These are phyloP conservation scores for Choreutis nemorana DNA, from an alignment of 2,888 invertebrate species.

Conservation along the genomic window DNA sequence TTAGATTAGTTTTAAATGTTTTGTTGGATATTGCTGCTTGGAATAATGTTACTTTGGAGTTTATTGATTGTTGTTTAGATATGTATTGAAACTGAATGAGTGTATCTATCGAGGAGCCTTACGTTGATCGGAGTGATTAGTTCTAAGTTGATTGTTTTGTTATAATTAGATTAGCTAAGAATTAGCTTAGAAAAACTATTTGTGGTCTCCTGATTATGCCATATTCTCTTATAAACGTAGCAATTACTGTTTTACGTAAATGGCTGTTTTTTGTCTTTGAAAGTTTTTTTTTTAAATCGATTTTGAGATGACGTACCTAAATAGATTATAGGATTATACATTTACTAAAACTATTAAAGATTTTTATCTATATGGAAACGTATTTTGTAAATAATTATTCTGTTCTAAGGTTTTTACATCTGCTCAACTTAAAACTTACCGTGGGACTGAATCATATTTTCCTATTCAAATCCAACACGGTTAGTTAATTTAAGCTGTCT, in stretches of 20 bases:
- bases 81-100: conserved; percentile 20
- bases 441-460: conserved; percentile 45
- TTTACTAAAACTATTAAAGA: conserved; percentile 33
- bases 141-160: conserved; percentile 48
- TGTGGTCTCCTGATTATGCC: conserved; percentile 28
- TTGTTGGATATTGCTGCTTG: conserved; percentile 53
- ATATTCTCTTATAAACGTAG: conserved; percentile 26
- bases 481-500: too few relatives aligned
- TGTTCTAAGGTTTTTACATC: conserved; percentile 58
- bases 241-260: conserved; percentile 20
- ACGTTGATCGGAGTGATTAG: conserved; percentile 34
- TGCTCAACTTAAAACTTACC: conserved; percentile 60
- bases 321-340: conserved; percentile 50
- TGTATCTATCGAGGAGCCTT: conserved; percentile 45
- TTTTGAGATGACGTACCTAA: conserved; percentile 32
- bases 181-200: conserved; percentile 26
- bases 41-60: conserved; percentile 43
- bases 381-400: conserved; percentile 60
- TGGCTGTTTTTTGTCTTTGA: conserved; percentile 22
- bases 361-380: conserved; percentile 44
- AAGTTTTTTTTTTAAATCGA: conserved; percentile 25
- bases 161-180: conserved; percentile 31
- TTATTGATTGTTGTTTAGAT: conserved; percentile 59
- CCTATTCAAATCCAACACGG: too few relatives aligned
- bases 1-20: conserved; percentile 42